Evolutionary conservation across 2,113 vertebrate species (phyloP).

Genomic region (Phocoena phocoena): DNA sequence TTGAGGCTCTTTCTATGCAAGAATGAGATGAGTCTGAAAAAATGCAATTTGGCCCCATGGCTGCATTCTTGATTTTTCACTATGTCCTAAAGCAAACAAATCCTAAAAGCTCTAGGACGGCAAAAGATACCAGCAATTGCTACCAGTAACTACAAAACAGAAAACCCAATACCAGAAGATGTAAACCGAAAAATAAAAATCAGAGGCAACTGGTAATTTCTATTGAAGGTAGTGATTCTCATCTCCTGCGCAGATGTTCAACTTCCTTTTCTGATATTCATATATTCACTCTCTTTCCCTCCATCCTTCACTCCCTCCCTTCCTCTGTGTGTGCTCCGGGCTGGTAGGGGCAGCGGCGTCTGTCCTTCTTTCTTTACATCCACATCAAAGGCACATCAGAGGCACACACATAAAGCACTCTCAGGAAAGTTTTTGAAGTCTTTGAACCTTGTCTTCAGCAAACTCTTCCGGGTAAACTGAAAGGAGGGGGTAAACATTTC

Average conservation of each 20-base stretch:
- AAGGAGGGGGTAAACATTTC: neutral
- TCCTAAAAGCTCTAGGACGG: neutral
- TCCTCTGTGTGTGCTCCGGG: fast-evolving
- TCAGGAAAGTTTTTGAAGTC: neutral
- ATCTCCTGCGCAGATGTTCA: neutral
- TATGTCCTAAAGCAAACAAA: neutral
- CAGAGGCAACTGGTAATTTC: neutral
- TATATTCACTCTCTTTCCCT: neutral
- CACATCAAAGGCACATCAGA: neutral
- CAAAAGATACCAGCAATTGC: neutral
- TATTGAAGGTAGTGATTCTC: neutral
- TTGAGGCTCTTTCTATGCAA: neutral
- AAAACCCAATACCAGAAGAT: neutral
- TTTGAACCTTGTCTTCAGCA: neutral
- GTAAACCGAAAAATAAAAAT: neutral
- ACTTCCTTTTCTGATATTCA: neutral
- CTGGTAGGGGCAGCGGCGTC: fast-evolving
- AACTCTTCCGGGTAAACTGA: neutral
- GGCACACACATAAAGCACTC: neutral
- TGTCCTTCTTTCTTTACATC: neutral
- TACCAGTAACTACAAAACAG: neutral
- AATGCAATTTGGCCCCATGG: neutral
- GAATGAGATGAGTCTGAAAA: neutral
- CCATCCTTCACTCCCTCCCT: neutral
- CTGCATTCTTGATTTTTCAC: neutral